Evolutionary conservation across 2,888 invertebrate genomes (phyloP), one percentile per base, ranked within the genome.

Genomic region (Ecdyonurus torrentis): DNA sequence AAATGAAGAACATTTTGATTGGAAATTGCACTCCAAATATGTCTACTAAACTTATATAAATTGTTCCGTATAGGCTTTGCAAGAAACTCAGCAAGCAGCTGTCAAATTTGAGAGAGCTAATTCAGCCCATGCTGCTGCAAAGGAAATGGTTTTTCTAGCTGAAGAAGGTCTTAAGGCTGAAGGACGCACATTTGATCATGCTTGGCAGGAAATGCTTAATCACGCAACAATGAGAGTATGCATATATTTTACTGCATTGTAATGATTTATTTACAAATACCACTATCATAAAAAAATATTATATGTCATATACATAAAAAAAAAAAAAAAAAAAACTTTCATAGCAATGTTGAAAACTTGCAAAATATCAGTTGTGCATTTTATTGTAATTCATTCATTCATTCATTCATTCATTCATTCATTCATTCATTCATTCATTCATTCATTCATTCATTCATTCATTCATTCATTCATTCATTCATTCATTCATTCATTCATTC

Each of bases 161-260:
- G 89, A 89, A 72, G 85, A 87, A 73, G 89, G 92, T 1, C 77
- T 91, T 66, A 78, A 78, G 67, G 72, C 72, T 61, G 61, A 66
- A 64, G 63, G 77, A 20, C 79, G 86, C 66, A 84, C 85, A 19
- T 82, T 90, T 73, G 92, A 93, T 76, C 89, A 91, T 7, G 93
- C 94, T 25, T 94, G 94, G 88, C 94, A 94, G 73, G 94, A 94
- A 77, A 94, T 94, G 93, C 81, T 95, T 66, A 94, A 93, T 74
- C 92, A 93, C 74, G 93, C 93, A 52, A 92, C 93, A 5, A 80
- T 83, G 68, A 75, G 89, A 68, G 89, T 70, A 55, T 61, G 65
- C 24, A 64, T n/a, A n/a, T n/a, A n/a, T n/a, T n/a, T n/a, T n/a
- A n/a, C n/a, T n/a, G n/a, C n/a, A n/a, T n/a, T n/a, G n/a, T n/a